Percentiles rank a stretch among this genome's conserved stretches.
phyloP scores from a whole-genome alignment of 2,797 vertebrate species.

The Amblyraja radiata region DNA sequence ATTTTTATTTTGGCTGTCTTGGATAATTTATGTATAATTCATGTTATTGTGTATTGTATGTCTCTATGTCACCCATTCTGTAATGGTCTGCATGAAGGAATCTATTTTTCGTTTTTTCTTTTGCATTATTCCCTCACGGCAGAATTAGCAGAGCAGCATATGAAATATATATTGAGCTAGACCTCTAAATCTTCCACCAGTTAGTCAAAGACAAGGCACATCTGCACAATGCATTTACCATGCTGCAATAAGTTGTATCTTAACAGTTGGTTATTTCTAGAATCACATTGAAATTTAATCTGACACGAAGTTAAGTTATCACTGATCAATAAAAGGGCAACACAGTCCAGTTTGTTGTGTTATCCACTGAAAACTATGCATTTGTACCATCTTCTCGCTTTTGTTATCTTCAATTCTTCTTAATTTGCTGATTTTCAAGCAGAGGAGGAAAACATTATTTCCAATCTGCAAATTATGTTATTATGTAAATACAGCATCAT shows the following conservation, averaged over 20 bases:
- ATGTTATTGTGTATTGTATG: too few relatives aligned
- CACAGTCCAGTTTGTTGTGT: neutral
- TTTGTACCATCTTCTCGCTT: neutral
- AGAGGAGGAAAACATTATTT: neutral
- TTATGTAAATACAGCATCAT: too few relatives aligned
- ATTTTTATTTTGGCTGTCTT: too few relatives aligned
- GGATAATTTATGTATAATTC: too few relatives aligned
- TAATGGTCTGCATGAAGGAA: neutral
- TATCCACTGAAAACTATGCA: neutral
- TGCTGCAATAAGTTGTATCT: neutral
- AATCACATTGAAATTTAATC: neutral
- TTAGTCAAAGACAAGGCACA: neutral
- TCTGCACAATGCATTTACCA: neutral
- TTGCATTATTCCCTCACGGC: neutral
- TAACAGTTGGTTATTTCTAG: neutral
- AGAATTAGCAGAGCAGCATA: neutral
- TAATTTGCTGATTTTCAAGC: neutral
- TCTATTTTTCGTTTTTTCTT: neutral
- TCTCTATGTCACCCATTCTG: neutral
- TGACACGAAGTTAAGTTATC: neutral
- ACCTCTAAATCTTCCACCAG: neutral
- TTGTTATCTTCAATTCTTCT: neutral
- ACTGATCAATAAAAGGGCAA: neutral
- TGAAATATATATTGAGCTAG: too few relatives aligned
- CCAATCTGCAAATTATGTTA: neutral